These are phyloP conservation scores for Onychomys torridus DNA, from an alignment of 2,797 vertebrate genomes.

Conservation along the genomic window DNA sequence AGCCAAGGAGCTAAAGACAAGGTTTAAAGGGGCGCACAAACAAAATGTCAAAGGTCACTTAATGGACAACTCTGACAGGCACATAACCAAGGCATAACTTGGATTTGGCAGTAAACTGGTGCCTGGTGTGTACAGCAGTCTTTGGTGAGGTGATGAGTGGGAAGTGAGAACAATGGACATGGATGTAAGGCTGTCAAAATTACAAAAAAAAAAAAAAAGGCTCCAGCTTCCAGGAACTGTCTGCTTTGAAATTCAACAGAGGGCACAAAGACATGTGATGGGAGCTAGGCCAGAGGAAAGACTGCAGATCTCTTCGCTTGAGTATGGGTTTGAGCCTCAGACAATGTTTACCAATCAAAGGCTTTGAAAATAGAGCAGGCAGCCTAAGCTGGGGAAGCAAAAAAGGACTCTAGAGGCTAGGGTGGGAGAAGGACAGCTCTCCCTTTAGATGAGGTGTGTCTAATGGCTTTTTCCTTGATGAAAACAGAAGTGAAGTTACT, in stretches of 20 bases:
- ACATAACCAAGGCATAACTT: neutral
- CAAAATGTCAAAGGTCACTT: neutral
- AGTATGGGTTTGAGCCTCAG: neutral
- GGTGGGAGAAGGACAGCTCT: neutral
- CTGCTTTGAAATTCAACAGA: neutral
- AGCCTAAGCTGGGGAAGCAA: neutral
- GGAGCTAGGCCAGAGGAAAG: neutral
- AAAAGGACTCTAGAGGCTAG: neutral
- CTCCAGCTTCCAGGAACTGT: neutral
- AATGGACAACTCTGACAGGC: neutral
- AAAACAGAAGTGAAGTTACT: neutral
- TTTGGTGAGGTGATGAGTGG: neutral
- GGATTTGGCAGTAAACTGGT: neutral
- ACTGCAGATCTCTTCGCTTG: neutral
- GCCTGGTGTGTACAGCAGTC: neutral
- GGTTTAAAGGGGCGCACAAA: neutral
- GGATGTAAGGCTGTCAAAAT: neutral
- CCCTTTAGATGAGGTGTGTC: neutral
- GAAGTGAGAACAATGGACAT: neutral
- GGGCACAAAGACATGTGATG: neutral
- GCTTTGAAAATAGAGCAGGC: slow-evolving; percentile 8
- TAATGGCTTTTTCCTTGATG: neutral
- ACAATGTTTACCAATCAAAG: neutral
- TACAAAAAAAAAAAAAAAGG: too few relatives aligned
- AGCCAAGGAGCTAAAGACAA: neutral